Conservation (phyloP, 1,140 invertebrate genomes). For the Physella acuta region DNA sequence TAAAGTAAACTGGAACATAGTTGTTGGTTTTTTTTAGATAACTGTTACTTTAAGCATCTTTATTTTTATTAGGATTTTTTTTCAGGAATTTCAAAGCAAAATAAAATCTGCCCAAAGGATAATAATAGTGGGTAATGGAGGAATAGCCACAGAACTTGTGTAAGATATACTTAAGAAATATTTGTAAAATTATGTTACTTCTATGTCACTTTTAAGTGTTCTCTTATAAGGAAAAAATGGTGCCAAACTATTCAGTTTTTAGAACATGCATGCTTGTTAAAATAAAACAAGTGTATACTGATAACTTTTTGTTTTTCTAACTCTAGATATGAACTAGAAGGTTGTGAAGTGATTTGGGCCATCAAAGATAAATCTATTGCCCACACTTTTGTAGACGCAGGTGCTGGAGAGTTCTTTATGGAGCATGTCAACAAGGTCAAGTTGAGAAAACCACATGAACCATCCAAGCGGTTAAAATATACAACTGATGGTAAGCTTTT, state of each 20-base stretch:
- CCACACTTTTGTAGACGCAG: conserved; percentile 90
- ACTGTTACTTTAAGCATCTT: too few species aligned
- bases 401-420: conserved; percentile 92
- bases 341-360: conserved; percentile 87
- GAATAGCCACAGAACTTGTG: conserved; percentile 94
- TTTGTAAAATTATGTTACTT: too few species aligned
- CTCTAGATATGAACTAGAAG: conserved; percentile 77
- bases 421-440: conserved; percentile 56
- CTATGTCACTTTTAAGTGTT: too few species aligned
- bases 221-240: too few species aligned
- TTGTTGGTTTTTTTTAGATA: too few species aligned
- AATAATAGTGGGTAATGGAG: conserved; percentile 91
- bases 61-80: neutral
- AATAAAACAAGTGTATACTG: neutral
- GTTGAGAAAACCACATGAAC: conserved; percentile 22
- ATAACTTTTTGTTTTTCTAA: conserved; percentile 2
- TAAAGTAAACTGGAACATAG: too few species aligned
- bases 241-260: too few species aligned
- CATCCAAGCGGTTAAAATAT: conserved; percentile 61
- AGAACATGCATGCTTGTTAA: neutral
- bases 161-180: conserved; percentile 47
- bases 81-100: conserved; percentile 72
- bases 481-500: conserved; percentile 45
- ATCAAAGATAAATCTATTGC: conserved; percentile 91
- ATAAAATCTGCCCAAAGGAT: conserved; percentile 72